Base-by-base conservation (phyloP, 1,140 invertebrate species). In the Trichoplusia ni region DNA sequence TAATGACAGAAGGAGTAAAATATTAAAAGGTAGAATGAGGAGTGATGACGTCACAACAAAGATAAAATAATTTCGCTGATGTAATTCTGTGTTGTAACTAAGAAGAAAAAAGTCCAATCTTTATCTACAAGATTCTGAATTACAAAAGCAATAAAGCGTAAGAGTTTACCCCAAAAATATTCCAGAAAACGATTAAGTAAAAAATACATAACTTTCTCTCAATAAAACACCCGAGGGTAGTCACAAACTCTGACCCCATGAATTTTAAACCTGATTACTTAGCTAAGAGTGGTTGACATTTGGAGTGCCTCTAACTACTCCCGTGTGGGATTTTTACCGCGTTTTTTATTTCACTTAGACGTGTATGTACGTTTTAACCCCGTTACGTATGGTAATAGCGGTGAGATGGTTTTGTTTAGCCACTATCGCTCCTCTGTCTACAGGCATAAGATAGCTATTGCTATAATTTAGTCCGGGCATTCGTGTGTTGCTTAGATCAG, bases 251-350 rank as follows among this genome's bases (percentile, higher is more conserved):
- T 61, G 46, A 49, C 31, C 42, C 44, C 59, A 61, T 61, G 59
- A 61, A 61, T 61, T 61, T 61, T 61, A 61, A 60, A 61, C 44
- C 59, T 49, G 59, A 61, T 61, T 61, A 61, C 59, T 61, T 61
- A 61, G 59, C 42, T 61, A 61, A 61, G 33, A 61, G 59, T 44
- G 44, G 44, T 49, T 47, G 59, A 61, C 59, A 35, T 37, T 61
- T 23, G 19, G 31, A 61, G 59, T 49, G 59, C 25, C 21, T 49
- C 59, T 49, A 61, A 61, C 59, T 49, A 49, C 59, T 35, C 59
- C 59, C 59, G 11, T 47, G 59, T 38, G 59, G 44, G 44, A 61
- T 61, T 61, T 61, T 61, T 46, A 29, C 35, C 31, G 33, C 27
- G 44, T 38, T 47, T 49, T 62, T 62, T 62, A 46, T 59, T 59